Conservation (phyloP, 2,888 invertebrate species). For the Cheilosia vulpina region DNA sequence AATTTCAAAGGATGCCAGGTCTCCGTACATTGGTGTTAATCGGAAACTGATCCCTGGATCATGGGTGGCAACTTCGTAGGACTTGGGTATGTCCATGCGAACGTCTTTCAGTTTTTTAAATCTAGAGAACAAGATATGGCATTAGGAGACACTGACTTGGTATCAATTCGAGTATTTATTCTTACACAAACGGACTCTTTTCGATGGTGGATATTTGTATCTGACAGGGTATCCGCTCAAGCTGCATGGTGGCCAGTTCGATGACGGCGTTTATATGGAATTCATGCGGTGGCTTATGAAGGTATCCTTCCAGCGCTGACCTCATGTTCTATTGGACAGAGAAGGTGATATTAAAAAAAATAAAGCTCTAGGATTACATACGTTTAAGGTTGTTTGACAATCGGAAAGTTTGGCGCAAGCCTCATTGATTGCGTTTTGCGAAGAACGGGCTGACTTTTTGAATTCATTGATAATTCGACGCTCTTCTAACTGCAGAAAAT, state of each 20-base stretch:
- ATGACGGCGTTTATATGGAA: conserved; percentile 77
- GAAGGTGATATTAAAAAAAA: not conserved
- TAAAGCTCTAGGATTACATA: conserved; percentile 65
- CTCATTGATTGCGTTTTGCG: conserved; percentile 78
- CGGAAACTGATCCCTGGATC: conserved; percentile 78
- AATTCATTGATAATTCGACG: conserved; percentile 77
- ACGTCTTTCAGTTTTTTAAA: conserved; percentile 75
- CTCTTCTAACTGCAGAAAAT: conserved; percentile 80
- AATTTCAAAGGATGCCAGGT: conserved; percentile 65
- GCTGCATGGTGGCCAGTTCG: conserved; percentile 66
- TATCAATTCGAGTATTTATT: not conserved
- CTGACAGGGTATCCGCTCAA: conserved; percentile 78
- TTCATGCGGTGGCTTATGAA: conserved; percentile 74
- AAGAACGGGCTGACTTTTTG: conserved; percentile 76
- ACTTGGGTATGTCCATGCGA: conserved; percentile 68
- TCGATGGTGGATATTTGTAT: conserved; percentile 76
- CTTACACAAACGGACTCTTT: conserved; percentile 79
- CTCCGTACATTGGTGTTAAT: conserved; percentile 76
- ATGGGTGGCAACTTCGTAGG: conserved; percentile 68
- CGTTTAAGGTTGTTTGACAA: conserved; percentile 78
- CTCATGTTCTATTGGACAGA: conserved; percentile 76
- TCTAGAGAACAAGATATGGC: conserved; percentile 58
- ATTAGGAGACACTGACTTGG: not conserved
- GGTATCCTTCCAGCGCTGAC: conserved; percentile 65
- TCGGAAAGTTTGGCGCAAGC: conserved; percentile 77